Evolutionary conservation across 2,113 vertebrate species (phyloP).

Genomic region (Sorex fumeus): DNA sequence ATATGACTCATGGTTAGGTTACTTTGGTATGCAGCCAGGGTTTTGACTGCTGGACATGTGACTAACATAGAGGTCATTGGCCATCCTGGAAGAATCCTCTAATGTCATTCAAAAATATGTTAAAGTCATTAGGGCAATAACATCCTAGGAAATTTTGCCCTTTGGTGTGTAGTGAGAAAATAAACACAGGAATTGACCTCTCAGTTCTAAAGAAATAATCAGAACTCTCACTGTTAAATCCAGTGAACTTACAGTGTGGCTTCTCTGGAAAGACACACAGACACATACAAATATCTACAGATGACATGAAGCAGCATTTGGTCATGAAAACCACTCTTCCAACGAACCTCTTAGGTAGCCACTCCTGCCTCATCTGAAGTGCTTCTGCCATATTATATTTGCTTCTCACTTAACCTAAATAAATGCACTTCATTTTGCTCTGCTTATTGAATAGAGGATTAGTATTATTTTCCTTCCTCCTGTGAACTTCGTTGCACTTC

Average conservation of each 20-base stretch:
- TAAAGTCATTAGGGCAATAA: background rate
- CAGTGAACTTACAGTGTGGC: too few relatives aligned
- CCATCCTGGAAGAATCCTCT: slow-evolving; percentile 1
- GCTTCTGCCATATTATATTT: slow-evolving; percentile 69
- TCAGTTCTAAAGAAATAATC: background rate
- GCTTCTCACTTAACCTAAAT: slow-evolving; percentile 84
- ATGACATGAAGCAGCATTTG: background rate
- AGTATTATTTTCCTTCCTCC: slow-evolving; percentile 90
- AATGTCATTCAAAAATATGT: background rate
- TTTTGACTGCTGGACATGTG: background rate
- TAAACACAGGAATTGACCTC: background rate
- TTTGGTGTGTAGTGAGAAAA: background rate
- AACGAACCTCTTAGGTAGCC: background rate
- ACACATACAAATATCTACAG: background rate
- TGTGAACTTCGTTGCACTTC: slow-evolving; percentile 89
- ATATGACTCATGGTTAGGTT: background rate
- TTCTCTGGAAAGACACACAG: slow-evolving; percentile 2
- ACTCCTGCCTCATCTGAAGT: background rate
- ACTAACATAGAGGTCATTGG: background rate
- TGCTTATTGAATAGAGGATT: slow-evolving; percentile 89
- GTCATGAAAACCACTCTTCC: background rate
- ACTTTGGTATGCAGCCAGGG: background rate
- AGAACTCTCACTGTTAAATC: background rate
- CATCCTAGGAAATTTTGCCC: background rate
- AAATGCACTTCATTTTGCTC: slow-evolving; percentile 69